Percentiles rank a stretch among this genome's conserved stretches.
phyloP scores from a whole-genome alignment of 1,140 invertebrate species.

The Drosophila lowei region DNA sequence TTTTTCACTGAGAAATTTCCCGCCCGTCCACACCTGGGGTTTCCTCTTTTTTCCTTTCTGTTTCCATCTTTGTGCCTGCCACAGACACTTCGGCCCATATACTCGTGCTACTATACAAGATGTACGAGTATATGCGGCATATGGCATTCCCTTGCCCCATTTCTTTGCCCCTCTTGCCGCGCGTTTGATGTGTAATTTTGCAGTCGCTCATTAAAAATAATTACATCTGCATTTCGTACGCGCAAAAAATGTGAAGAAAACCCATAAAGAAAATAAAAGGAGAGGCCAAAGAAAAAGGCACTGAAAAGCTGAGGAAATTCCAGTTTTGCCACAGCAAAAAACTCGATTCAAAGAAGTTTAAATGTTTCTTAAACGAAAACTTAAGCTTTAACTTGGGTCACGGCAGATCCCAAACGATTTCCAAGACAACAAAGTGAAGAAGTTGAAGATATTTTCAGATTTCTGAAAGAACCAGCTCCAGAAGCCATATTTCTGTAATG shows the following conservation, averaged over 20 bases:
- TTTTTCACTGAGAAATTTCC: slow-evolving; percentile 29
- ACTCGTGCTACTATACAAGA: slow-evolving; percentile 25
- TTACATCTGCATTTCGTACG: slow-evolving; percentile 75
- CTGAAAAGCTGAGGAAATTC: slow-evolving; percentile 56
- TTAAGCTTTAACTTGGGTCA: background rate
- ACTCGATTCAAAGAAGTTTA: slow-evolving; percentile 17
- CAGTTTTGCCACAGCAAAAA: slow-evolving; percentile 23
- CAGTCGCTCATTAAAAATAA: slow-evolving; percentile 80
- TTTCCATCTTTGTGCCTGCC: slow-evolving; percentile 24
- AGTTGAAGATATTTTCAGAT: too few relatives aligned
- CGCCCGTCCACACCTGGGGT: slow-evolving; percentile 12
- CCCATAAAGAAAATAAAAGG: slow-evolving; percentile 44
- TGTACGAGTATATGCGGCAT: slow-evolving; percentile 1
- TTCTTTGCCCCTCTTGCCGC: slow-evolving; percentile 24
- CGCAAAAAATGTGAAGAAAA: slow-evolving; percentile 32
- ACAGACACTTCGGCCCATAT: slow-evolving; percentile 58
- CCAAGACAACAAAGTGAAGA: background rate
- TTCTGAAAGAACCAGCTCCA: too few relatives aligned
- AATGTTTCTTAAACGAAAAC: slow-evolving; percentile 5
- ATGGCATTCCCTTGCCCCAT: background rate
- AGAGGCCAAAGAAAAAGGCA: slow-evolving; percentile 54
- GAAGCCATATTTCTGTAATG: too few relatives aligned
- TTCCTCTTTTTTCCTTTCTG: slow-evolving; percentile 9
- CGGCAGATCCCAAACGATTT: background rate
- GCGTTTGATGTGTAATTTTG: slow-evolving; percentile 79